Conservation (phyloP, 2,888 invertebrate species). For the Autographa pulchrina region DNA sequence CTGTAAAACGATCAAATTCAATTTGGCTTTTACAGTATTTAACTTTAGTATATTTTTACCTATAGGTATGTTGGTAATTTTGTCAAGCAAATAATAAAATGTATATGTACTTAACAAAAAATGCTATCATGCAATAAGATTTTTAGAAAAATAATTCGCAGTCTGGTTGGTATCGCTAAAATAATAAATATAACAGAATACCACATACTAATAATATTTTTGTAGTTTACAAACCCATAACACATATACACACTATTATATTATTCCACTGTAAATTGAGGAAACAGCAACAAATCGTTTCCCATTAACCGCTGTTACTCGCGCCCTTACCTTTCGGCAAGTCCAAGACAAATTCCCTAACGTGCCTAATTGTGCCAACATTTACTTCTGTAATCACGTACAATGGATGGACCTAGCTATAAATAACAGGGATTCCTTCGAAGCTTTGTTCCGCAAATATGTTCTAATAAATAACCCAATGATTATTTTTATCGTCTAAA, state of each 20-base stretch:
- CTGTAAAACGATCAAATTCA: background rate
- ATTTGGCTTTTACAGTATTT: background rate
- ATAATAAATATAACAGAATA: no score
- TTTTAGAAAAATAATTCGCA: no score
- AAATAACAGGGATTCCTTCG: conserved; percentile 65
- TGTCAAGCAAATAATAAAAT: no score
- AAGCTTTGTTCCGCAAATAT: conserved; percentile 34
- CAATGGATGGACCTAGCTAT: conserved; percentile 69
- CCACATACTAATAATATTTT: no score
- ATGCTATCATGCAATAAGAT: no score
- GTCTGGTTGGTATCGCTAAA: no score
- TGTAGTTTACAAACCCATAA: no score
- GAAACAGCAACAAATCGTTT: conserved; percentile 3
- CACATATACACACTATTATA: background rate
- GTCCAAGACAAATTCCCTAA: conserved; percentile 75
- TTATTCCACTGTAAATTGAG: conserved; percentile 1
- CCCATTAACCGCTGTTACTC: conserved; percentile 28
- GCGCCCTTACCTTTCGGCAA: conserved; percentile 52
- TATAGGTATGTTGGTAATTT: no score
- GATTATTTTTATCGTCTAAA: conserved; percentile 45
- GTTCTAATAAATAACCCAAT: conserved; percentile 38
- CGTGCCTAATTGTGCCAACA: conserved; percentile 84
- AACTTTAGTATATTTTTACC: no score
- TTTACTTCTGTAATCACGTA: conserved; percentile 85
- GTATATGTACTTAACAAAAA: no score